These are phyloP conservation scores for Bicyclus anynana DNA, from an alignment of 1,140 invertebrate genomes.

Conservation along the genomic window DNA sequence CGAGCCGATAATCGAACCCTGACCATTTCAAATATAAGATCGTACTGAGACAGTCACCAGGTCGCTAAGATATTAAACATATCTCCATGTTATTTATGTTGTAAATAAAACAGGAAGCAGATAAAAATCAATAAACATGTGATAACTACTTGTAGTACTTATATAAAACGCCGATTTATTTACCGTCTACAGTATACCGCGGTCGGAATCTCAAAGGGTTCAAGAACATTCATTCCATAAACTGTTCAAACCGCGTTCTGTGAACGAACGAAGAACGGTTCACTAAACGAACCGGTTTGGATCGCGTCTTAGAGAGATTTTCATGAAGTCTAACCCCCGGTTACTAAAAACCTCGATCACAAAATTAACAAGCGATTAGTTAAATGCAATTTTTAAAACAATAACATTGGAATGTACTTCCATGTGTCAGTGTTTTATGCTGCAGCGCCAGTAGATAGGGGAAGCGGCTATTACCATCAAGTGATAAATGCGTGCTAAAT, in stretches of 20 bases:
- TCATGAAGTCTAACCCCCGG: not conserved
- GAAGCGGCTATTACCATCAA: too few relatives aligned
- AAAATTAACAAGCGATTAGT: too few relatives aligned
- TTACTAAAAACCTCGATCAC: too few relatives aligned
- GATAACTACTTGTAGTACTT: not conserved
- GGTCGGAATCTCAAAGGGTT: not conserved
- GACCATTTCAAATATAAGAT: too few relatives aligned
- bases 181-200: not conserved
- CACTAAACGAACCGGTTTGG: not conserved
- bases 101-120: constrained; percentile 4
- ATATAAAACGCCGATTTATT: not conserved
- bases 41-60: too few relatives aligned
- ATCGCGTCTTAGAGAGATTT: constrained; percentile 3
- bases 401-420: too few relatives aligned
- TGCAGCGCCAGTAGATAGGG: too few relatives aligned
- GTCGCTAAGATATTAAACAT: not conserved
- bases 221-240: too few relatives aligned
- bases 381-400: too few relatives aligned
- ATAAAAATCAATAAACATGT: constrained; percentile 5
- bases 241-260: not conserved
- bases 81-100: constrained; percentile 1
- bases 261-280: not conserved
- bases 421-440: too few relatives aligned
- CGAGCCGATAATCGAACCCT: too few relatives aligned
- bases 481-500: too few relatives aligned